phyloP scores from a whole-genome alignment of 2,888 invertebrate genomes.

The Taphrorychus bicolor region DNA sequence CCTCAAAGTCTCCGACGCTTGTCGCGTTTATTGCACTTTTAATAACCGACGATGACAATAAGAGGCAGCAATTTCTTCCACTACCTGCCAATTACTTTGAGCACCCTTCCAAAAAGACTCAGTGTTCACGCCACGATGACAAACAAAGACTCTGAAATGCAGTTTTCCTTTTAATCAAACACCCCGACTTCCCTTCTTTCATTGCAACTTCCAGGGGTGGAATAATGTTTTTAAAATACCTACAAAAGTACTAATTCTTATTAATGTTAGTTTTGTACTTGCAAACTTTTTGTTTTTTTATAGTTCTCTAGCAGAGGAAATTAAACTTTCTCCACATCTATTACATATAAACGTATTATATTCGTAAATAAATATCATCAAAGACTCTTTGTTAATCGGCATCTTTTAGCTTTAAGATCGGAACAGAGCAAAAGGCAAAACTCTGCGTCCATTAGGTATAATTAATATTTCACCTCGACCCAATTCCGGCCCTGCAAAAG shows the following conservation, averaged over 20 bases:
- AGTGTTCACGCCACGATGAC: conserved; percentile 36
- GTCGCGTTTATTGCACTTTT: conserved; percentile 27
- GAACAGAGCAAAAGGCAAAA: no score
- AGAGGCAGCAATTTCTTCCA: conserved; percentile 36
- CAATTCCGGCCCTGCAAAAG: conserved; percentile 7
- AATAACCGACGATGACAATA: conserved; percentile 25
- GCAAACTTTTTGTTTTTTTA: no score
- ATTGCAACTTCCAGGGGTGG: conserved; percentile 8
- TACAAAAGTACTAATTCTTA: neutral
- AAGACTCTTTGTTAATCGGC: no score
- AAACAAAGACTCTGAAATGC: conserved; percentile 38
- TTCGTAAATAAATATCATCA: no score
- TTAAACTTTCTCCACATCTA: no score
- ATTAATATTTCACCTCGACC: no score
- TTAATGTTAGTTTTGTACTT: neutral
- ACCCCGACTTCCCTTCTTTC: conserved; percentile 21
- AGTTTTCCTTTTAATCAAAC: conserved; percentile 40
- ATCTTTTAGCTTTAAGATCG: no score
- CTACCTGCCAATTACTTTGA: conserved; percentile 39
- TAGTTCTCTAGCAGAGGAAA: no score
- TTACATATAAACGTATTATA: no score
- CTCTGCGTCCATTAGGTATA: no score
- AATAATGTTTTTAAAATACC: neutral
- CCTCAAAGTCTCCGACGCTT: neutral
- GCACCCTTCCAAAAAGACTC: conserved; percentile 31